Conservation (phyloP, 2,113 vertebrate genomes). For the Rutilus rutilus region DNA sequence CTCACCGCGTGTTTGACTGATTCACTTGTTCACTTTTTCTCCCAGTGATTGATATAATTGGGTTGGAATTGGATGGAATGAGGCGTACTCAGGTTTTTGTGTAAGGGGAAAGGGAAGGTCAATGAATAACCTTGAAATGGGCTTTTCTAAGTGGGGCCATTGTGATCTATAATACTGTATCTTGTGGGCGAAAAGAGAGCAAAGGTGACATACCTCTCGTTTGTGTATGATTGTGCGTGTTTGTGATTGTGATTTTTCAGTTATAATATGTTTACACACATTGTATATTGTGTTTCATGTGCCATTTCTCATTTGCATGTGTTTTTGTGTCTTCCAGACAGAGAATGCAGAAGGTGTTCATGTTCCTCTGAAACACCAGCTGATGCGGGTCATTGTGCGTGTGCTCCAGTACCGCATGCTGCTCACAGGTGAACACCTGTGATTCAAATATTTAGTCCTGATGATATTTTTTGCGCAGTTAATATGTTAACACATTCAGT, state of each 20-base stretch:
- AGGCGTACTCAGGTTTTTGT: slow-evolving; percentile 25
- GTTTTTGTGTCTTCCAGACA: slow-evolving; percentile 68
- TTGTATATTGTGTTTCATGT: neutral
- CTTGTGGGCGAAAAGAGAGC: neutral
- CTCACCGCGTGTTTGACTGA: slow-evolving; percentile 38
- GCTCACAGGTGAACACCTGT: slow-evolving; percentile 83
- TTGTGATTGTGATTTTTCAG: neutral
- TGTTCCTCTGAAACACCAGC: slow-evolving; percentile 82
- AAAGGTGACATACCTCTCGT: neutral
- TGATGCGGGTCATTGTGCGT: slow-evolving; percentile 87
- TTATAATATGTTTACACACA: neutral
- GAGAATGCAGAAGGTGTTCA: slow-evolving; percentile 74
- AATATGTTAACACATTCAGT: neutral
- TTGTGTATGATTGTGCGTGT: neutral
- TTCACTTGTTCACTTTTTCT: slow-evolving; percentile 48
- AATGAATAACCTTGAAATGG: slow-evolving; percentile 48
- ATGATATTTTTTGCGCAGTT: neutral
- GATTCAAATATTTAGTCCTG: neutral
- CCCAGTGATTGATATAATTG: slow-evolving; percentile 53
- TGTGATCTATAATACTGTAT: slow-evolving; percentile 30
- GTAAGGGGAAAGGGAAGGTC: slow-evolving; percentile 32
- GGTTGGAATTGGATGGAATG: slow-evolving; percentile 47
- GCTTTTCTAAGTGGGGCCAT: slow-evolving; percentile 23
- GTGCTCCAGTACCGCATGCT: slow-evolving; percentile 92
- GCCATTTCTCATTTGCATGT: slow-evolving; percentile 11